A percentile compares a stretch with the other conserved stretches of the same genome.
Evolutionary conservation across 2,113 vertebrate species (phyloP).

Genomic region (Telmatochromis brachygnathus): DNA sequence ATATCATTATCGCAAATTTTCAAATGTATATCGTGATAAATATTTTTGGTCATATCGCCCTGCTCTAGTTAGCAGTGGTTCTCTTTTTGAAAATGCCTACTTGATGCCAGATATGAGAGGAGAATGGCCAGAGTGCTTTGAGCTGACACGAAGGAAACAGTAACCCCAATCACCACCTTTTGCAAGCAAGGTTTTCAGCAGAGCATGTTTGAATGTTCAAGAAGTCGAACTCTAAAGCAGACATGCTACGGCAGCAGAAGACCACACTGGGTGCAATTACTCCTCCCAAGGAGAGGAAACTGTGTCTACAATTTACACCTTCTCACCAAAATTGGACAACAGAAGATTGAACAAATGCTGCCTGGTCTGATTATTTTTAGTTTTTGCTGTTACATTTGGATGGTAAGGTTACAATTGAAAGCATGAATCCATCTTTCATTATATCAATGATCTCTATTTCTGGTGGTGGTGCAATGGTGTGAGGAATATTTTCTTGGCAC

Average conservation of each 20-base stretch:
- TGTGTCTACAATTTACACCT: neutral
- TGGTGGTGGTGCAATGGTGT: neutral
- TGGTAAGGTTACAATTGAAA: neutral
- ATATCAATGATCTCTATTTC: neutral
- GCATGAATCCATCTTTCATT: neutral
- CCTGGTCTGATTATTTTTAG: neutral
- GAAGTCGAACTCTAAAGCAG: neutral
- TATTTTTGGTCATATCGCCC: neutral
- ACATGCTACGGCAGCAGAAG: rapidly evolving
- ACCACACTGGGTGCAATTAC: neutral
- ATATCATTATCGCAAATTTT: neutral
- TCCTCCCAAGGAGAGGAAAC: neutral
- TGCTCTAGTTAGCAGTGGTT: neutral
- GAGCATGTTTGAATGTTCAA: neutral
- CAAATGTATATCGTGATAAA: neutral
- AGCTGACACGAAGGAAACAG: neutral
- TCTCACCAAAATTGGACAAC: neutral
- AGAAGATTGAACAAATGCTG: neutral
- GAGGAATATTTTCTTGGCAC: neutral
- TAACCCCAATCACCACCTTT: neutral
- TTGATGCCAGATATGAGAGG: neutral
- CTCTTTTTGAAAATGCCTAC: neutral
- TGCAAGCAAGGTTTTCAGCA: neutral
- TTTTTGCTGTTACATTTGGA: neutral
- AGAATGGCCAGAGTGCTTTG: neutral